Base-by-base conservation (phyloP, 2,113 vertebrate genomes). In the Syrmaticus mikado region DNA sequence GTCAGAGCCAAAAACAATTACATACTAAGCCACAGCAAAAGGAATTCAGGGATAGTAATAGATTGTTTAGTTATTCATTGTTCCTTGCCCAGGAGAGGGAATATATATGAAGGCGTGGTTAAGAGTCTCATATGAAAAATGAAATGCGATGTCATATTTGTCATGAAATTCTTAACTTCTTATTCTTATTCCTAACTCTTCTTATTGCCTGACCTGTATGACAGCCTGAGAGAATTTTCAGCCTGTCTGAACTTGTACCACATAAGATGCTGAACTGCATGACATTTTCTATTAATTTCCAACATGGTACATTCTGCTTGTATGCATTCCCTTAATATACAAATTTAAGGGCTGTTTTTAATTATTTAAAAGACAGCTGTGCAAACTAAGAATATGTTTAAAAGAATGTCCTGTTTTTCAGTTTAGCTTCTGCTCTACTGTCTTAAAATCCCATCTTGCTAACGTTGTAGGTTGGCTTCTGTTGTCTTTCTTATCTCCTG, bases 221-320 rank as follows among this genome's bases (percentile, higher is more conserved):
- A 11, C 25, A 93, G 45, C 12, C n/a, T 87, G 48, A 20, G 72
- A 61, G 58, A 91, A 76, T 82, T 87, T 92, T 84, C 53, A 52
- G 18, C 32, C 81, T 93, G 70, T 89, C 71, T 40, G 52, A 60
- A 78, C 52, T 72, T 75, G 11, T 57, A 38, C 41, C 58, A 28
- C 32, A 6, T 38, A 86, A 72, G 20, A 82, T 66, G 15, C 45
- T 96, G 62, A 92, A 83, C 48, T 5, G 3, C 11, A 6, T 76
- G 90, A 87, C 62, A 79, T 87, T 87, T 83, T 89, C 74, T 85
- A 53, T 89, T 87, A 45, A 89, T 76, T 94, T 90, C 66, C 53
- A 72, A 40, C 43, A 78, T 20, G 67, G 79, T 86, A 48, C 43
- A 43, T 57, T 12, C 32, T 89, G 53, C 62, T 85, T 61, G 8